Evolutionary conservation across 2,888 invertebrate species (phyloP).

Genomic region (Pandemis cinnamomeana): DNA sequence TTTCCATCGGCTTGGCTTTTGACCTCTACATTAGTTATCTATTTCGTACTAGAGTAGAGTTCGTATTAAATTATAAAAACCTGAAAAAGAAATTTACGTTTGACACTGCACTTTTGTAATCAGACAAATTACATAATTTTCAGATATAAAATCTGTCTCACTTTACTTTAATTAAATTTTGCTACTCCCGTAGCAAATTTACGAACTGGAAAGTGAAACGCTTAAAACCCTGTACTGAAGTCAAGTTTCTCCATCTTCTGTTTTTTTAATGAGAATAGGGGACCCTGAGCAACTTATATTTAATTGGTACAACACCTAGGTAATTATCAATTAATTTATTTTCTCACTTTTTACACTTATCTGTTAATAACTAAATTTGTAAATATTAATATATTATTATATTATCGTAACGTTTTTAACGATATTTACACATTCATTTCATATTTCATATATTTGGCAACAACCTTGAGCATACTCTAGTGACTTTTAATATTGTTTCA

Average conservation of each 20-base stretch:
- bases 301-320: not conserved
- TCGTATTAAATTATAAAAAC: not conserved
- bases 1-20: not conserved
- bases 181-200: constrained; percentile 15
- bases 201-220: constrained; percentile 18
- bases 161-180: constrained; percentile 28
- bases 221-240: constrained; percentile 13
- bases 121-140: not conserved
- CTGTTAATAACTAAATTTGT: constrained; percentile 1
- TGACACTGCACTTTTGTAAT: constrained; percentile 8
- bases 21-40: not conserved
- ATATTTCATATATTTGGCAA: constrained; percentile 59
- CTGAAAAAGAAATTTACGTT: not conserved
- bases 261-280: constrained; percentile 1
- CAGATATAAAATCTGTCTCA: not conserved
- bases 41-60: not conserved
- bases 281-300: not conserved
- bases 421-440: constrained; percentile 57
- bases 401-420: constrained; percentile 34
- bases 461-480: constrained; percentile 66
- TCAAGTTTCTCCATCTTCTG: constrained; percentile 11
- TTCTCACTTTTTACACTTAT: constrained; percentile 45
- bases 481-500: constrained; percentile 38
- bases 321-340: constrained; percentile 38
- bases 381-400: constrained; percentile 16